Evolutionary conservation across 2,113 vertebrate species (phyloP).

Genomic region (Pelodiscus sinensis): DNA sequence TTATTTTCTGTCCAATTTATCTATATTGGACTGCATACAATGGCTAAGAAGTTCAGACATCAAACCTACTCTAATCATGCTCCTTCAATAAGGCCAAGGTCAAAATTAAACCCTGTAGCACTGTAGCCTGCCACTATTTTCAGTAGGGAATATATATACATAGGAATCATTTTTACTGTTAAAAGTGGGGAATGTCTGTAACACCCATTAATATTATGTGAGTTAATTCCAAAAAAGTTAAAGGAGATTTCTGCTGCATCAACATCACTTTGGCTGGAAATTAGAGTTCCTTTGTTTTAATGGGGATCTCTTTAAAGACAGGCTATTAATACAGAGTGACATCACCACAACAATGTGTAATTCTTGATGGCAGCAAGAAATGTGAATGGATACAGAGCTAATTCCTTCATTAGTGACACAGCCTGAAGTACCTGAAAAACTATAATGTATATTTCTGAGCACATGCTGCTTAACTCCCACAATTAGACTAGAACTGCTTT

Average conservation of each 20-base stretch:
- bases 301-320: constrained; percentile 66
- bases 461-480: constrained; percentile 65
- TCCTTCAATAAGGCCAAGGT: constrained; percentile 37
- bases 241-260: constrained; percentile 35
- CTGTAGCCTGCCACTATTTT: not conserved
- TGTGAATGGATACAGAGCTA: constrained; percentile 79
- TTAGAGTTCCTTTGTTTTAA: constrained; percentile 69
- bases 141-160: not conserved
- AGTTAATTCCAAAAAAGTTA: constrained; percentile 61
- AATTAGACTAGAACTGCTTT: constrained; percentile 39
- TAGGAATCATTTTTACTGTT: constrained; percentile 9
- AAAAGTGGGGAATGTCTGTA: constrained; percentile 4
- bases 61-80: not conserved
- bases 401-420: constrained; percentile 80
- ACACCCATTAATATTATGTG: constrained; percentile 14
- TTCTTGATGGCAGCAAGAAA: constrained; percentile 80
- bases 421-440: constrained; percentile 62
- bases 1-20: constrained; percentile 74
- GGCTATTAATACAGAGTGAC: constrained; percentile 74
- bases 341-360: constrained; percentile 68
- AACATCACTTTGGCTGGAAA: constrained; percentile 50
- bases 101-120: not conserved
- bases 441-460: constrained; percentile 62
- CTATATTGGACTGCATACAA: constrained; percentile 45
- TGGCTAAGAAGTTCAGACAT: constrained; percentile 46